Base-by-base conservation (phyloP, 1,140 invertebrate species). In the Eriosoma lanigerum region DNA sequence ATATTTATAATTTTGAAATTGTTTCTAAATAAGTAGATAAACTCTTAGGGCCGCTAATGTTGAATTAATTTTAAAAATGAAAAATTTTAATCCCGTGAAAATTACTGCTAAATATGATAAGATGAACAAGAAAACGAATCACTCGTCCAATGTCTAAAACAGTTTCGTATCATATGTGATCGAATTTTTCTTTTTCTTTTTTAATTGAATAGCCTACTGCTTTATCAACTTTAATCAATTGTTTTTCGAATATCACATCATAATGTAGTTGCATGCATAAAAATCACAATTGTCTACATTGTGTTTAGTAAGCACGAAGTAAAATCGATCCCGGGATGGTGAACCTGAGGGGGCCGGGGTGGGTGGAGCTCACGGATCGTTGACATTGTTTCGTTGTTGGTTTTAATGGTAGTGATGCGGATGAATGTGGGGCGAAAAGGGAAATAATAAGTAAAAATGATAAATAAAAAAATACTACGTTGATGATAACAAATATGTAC, bases 281-380 rank as follows among this genome's bases (percentile, higher is more conserved):
- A 70, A 70, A 70, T 50, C 44, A 50, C 66, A 26, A 75, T 75
- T 32, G 52, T 52, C 29, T 32, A n/a, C 26, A 60, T 44, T 48
- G 54, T 76, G 13, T 58, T 60, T 60, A 15, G 13, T 58, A 44
- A 58, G 13, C 73, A 76, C 52, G 44, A 44, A 76, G 54, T 38
- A 76, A 76, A 76, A 76, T 76, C 73, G 73, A 76, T 76, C 54
- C 32, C 52, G 50, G 70, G 29, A 56, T n/a, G 70, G 46, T 32
- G 50, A 54, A 15, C 26, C 50, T 75, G 50, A 38, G 73, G 52
- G 64, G 73, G 52, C 54, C 32, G n/a, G 38, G 73, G 50, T 58
- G 73, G 73, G 73, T 44, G 70, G 73, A 76, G 73, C 70, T 54
- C 70, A 75, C 73, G 73, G 73, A 60, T 60, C 73, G 38, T 76